Evolutionary conservation across 2,113 vertebrate genomes (phyloP).

Genomic region (Hypomesus transpacificus): DNA sequence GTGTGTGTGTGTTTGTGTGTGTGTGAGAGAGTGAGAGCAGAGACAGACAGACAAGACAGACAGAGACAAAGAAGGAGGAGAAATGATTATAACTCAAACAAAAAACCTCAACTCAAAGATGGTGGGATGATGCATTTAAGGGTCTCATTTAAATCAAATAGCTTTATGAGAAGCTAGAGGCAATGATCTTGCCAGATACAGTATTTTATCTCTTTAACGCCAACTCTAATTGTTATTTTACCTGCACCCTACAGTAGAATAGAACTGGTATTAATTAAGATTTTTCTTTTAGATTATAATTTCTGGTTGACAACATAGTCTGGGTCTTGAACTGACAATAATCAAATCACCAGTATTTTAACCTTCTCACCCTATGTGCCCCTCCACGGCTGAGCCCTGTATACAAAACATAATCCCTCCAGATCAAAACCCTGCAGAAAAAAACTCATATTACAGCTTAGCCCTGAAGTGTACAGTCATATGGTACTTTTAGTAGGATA

Average conservation of each 20-base stretch:
- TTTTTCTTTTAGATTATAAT: conserved; percentile 36
- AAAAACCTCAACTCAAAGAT: conserved; percentile 67
- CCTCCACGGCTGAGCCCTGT: conserved; percentile 58
- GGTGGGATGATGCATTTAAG: conserved; percentile 66
- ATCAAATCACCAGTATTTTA: conserved; percentile 22
- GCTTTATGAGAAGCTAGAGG: conserved; percentile 58
- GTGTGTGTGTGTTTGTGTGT: conserved; percentile 48
- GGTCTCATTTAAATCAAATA: conserved; percentile 62
- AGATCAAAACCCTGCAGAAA: conserved; percentile 67
- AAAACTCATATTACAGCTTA: conserved; percentile 66
- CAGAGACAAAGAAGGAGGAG: conserved; percentile 71
- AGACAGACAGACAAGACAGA: conserved; percentile 54
- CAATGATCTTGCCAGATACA: conserved; percentile 37
- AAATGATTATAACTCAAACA: conserved; percentile 72
- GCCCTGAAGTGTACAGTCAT: conserved; percentile 59
- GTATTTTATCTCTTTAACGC: neutral
- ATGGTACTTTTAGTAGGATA: conserved; percentile 71
- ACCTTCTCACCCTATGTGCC: too few species aligned
- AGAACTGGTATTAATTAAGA: conserved; percentile 1
- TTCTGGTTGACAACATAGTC: too few species aligned
- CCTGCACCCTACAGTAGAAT: too few species aligned
- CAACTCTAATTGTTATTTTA: neutral
- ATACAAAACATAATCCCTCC: conserved; percentile 57
- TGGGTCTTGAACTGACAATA: too few species aligned
- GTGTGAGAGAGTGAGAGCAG: conserved; percentile 35